Evolutionary conservation across 1,140 invertebrate species (phyloP), one percentile per base, ranked within the genome.

Genomic region (Diplogasteroides magnus): DNA sequence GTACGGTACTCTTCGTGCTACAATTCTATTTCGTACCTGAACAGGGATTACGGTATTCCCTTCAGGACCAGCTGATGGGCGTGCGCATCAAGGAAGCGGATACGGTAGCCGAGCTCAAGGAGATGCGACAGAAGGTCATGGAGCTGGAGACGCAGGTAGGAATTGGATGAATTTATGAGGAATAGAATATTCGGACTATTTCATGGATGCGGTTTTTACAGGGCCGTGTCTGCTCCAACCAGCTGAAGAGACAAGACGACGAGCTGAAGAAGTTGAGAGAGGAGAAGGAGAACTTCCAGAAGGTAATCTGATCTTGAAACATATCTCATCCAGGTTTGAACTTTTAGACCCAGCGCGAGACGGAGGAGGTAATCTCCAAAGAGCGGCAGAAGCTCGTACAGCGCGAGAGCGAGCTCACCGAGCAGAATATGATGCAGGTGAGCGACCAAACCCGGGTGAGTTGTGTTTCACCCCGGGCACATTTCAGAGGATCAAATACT

Each of bases 201-300:
- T n/a, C n/a, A n/a, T n/a, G n/a, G n/a, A n/a, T n/a, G n/a, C n/a
- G n/a, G n/a, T n/a, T n/a, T n/a, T n/a, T 48, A 58, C 76, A 94
- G 83, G 93, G 94, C 48, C 92, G 97, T 83, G 93, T 97, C 0
- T 91, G 91, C 57, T 91, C 90, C 14, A 97, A 97, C 85, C 93
- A 97, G 81, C 86, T 96, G 68, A 88, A 91, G 29, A 87, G 94
- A 31, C 92, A 97, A 84, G 94, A 97, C 77, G 93, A 97, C 68
- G 92, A 96, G 78, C 89, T 91, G 74, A 91, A 93, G 78, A 87
- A 88, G 74, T 83, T 95, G 73, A 87, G 89, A 29, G 90, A 92
- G 67, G 87, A 89, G 59, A 82, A 93, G 0, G 92, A 95, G 69
- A 83, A 86, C 25, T 87, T 88, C 55, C 19, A 67, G 31, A 71